Evolutionary conservation across 2,797 vertebrate genomes (phyloP).

Genomic region (Ctenopoma kingsleyae): DNA sequence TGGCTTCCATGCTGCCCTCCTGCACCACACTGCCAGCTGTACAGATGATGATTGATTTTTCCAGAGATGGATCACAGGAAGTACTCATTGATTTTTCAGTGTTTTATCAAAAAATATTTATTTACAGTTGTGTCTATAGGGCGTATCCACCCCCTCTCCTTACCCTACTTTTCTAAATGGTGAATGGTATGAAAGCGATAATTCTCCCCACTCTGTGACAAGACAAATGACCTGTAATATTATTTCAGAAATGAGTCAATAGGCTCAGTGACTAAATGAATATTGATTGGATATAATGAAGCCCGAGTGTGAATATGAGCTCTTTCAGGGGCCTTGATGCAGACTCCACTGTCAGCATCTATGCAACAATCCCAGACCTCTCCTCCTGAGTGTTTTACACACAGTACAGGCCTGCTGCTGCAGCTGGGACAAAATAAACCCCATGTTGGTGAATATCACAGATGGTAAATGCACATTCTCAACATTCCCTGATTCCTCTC

Average conservation of each 20-base stretch:
- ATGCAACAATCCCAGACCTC: conserved; percentile 51
- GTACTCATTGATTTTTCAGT: conserved; percentile 98
- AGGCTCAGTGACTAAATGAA: conserved; percentile 95
- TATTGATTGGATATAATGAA: conserved; percentile 99
- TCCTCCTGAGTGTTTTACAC: conserved; percentile 39
- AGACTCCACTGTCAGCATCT: conserved; percentile 85
- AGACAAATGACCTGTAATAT: conserved; percentile 98
- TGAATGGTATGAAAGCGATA: conserved; percentile 86
- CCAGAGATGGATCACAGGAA: conserved; percentile 97
- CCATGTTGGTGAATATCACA: conserved; percentile 39
- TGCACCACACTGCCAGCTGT: conserved; percentile 84
- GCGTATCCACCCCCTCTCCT: conserved; percentile 81
- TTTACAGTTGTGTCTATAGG: conserved; percentile 95
- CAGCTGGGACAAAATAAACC: conserved; percentile 49
- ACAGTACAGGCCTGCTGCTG: conserved; percentile 40
- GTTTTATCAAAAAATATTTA: conserved; percentile 97
- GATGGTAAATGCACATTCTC: conserved; percentile 51
- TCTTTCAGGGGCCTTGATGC: conserved; percentile 84
- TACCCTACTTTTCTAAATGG: conserved; percentile 43
- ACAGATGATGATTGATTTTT: conserved; percentile 96
- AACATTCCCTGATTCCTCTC: conserved; percentile 36
- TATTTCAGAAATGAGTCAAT: conserved; percentile 99
- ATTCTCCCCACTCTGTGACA: conserved; percentile 91
- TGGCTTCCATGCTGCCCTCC: conserved; percentile 48
- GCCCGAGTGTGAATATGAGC: conserved; percentile 93